These are phyloP conservation scores for Simalia tracyae DNA, from an alignment of 2,797 vertebrate species.

Conservation along the genomic window DNA sequence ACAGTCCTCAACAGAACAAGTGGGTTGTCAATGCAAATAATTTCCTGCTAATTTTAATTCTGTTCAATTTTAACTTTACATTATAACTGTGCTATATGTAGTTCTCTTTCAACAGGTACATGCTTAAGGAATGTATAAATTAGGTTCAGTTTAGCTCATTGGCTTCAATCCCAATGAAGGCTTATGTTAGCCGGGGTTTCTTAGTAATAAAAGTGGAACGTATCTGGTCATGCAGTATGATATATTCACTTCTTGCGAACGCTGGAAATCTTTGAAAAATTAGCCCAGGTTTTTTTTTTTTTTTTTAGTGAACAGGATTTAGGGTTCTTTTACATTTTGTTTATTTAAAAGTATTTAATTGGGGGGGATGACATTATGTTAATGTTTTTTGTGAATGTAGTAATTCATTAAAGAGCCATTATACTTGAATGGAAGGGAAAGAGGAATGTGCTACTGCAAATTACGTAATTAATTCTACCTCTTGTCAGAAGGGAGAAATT, in stretches of 20 bases:
- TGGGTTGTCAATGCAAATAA: slow-evolving; percentile 70
- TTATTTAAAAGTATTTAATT: slow-evolving; percentile 32
- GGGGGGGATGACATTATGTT: slow-evolving; percentile 44
- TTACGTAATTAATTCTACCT: slow-evolving; percentile 48
- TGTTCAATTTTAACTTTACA: slow-evolving; percentile 68
- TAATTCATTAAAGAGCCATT: slow-evolving; percentile 45
- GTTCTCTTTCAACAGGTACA: slow-evolving; percentile 53
- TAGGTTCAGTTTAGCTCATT: neutral
- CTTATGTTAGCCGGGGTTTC: slow-evolving; percentile 32
- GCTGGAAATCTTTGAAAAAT: slow-evolving; percentile 42
- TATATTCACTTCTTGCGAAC: slow-evolving; percentile 32
- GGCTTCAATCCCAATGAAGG: slow-evolving; percentile 34
- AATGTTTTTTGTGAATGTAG: slow-evolving; percentile 43
- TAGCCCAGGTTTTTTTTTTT: slow-evolving; percentile 32
- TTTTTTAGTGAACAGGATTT: slow-evolving; percentile 19
- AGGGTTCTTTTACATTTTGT: slow-evolving; percentile 23
- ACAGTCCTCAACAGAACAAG: slow-evolving; percentile 69
- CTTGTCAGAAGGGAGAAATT: slow-evolving; percentile 32
- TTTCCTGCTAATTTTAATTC: slow-evolving; percentile 71
- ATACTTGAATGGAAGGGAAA: slow-evolving; percentile 29
- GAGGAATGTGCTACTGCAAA: slow-evolving; percentile 20
- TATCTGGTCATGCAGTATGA: neutral
- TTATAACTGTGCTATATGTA: slow-evolving; percentile 53
- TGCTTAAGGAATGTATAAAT: slow-evolving; percentile 7
- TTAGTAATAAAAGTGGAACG: slow-evolving; percentile 33